Percentiles rank a stretch among this genome's conserved stretches.
phyloP scores from a whole-genome alignment of 2,113 vertebrate genomes.

The Notarius quadriscutis region DNA sequence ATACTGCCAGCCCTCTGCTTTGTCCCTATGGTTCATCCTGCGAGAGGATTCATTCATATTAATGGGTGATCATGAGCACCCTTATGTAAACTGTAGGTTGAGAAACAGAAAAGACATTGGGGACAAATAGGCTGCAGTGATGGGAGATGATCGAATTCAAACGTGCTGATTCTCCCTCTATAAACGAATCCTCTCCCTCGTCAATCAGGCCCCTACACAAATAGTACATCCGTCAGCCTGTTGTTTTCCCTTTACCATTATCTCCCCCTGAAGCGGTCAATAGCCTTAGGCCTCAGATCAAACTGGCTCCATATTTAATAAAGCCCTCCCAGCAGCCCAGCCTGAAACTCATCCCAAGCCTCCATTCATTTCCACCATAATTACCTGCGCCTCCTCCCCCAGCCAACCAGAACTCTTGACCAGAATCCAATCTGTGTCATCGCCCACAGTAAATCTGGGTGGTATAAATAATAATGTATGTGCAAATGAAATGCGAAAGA shows the following conservation, averaged over 20 bases:
- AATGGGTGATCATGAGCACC: background rate
- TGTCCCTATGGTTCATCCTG: slow-evolving; percentile 12
- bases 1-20: background rate
- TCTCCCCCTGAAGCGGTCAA: slow-evolving; percentile 56
- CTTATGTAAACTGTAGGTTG: slow-evolving; percentile 29
- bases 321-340: slow-evolving; percentile 52
- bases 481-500: slow-evolving; percentile 66
- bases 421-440: slow-evolving; percentile 63
- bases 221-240: slow-evolving; percentile 62
- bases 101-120: slow-evolving; percentile 17
- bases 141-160: slow-evolving; percentile 52
- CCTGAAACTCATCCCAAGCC: slow-evolving; percentile 51
- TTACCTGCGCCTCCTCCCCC: slow-evolving; percentile 56
- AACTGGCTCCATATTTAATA: slow-evolving; percentile 65
- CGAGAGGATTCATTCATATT: slow-evolving; percentile 16
- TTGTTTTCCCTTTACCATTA: slow-evolving; percentile 55
- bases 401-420: slow-evolving; percentile 52
- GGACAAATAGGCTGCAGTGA: slow-evolving; percentile 1
- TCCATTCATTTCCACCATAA: slow-evolving; percentile 63
- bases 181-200: slow-evolving; percentile 52
- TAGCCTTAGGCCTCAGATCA: slow-evolving; percentile 58
- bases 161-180: slow-evolving; percentile 45
- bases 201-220: slow-evolving; percentile 55
- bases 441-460: slow-evolving; percentile 57
- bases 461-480: slow-evolving; percentile 66